Evolutionary conservation across 23 tunicate genomes (phyloP).

Genomic region (Corella eumyota): DNA sequence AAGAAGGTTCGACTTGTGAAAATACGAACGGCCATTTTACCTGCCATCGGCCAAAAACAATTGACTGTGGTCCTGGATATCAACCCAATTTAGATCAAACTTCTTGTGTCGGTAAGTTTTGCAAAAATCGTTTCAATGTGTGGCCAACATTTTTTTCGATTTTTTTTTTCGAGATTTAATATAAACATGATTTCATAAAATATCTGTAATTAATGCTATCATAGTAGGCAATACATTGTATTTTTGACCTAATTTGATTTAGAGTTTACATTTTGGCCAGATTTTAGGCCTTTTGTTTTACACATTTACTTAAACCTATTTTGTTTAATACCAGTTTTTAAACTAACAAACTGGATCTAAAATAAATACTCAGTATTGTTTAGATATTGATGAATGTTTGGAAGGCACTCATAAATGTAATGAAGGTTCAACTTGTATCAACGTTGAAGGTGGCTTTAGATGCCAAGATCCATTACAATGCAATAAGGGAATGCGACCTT

Average conservation of each 20-base stretch:
- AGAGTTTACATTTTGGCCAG: no score
- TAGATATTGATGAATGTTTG: constrained; percentile 76
- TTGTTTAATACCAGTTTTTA: background rate
- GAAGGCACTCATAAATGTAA: constrained; percentile 62
- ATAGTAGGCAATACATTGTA: no score
- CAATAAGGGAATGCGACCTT: constrained; percentile 35
- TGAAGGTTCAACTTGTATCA: constrained; percentile 72
- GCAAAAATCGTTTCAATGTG: background rate
- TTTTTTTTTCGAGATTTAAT: no score
- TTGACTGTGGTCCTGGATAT: constrained; percentile 44
- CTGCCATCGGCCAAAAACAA: constrained; percentile 39
- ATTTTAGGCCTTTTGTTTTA: no score
- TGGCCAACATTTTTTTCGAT: background rate
- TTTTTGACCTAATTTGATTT: no score
- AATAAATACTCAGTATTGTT: no score
- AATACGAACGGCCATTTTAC: constrained; percentile 68
- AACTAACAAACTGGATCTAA: background rate
- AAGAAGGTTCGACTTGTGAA: constrained; percentile 42
- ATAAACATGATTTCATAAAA: no score
- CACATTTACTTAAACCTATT: no score
- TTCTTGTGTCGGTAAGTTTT: background rate
- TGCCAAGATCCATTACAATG: constrained; percentile 76
- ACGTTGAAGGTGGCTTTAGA: constrained; percentile 64
- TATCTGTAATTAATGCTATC: no score
- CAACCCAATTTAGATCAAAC: constrained; percentile 9